Conservation (phyloP, 1,140 invertebrate genomes). For the Drosophila kanapiae region DNA sequence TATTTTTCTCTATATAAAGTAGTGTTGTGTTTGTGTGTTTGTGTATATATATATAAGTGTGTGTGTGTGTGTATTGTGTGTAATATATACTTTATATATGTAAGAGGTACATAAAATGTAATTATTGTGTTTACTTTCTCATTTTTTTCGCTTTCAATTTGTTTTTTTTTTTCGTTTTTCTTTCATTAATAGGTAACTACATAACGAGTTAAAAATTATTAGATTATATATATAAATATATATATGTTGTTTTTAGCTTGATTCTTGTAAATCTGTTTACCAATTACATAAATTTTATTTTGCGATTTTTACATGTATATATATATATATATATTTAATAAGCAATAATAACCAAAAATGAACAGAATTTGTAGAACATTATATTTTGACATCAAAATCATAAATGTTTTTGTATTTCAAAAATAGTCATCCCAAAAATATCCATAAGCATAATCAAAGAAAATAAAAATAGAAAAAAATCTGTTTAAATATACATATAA, state of each 20-base stretch:
- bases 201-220: conserved; percentile 79
- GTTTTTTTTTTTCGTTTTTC: conserved; percentile 22
- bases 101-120: conserved; percentile 63
- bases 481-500: conserved; percentile 33
- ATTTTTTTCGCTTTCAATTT: conserved; percentile 56
- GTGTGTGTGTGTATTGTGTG: conserved; percentile 24
- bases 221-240: conserved; percentile 50
- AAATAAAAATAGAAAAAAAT: neutral
- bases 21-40: conserved; percentile 17
- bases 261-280: conserved; percentile 32
- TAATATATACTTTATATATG: conserved; percentile 51
- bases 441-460: conserved; percentile 1
- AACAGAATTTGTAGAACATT: conserved; percentile 28
- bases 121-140: conserved; percentile 51
- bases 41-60: conserved; percentile 28
- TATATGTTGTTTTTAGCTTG: conserved; percentile 22
- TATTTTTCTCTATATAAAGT: conserved; percentile 47
- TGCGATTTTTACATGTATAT: conserved; percentile 34
- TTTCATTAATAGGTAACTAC: conserved; percentile 73
- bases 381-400: conserved; percentile 21
- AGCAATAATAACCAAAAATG: conserved; percentile 43
- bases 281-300: conserved; percentile 28
- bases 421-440: conserved; percentile 27
- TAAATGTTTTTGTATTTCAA: conserved; percentile 16
- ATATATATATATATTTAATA: conserved; percentile 27